Evolutionary conservation across 2,113 vertebrate species (phyloP).

Genomic region (Eretmochelys imbricata): DNA sequence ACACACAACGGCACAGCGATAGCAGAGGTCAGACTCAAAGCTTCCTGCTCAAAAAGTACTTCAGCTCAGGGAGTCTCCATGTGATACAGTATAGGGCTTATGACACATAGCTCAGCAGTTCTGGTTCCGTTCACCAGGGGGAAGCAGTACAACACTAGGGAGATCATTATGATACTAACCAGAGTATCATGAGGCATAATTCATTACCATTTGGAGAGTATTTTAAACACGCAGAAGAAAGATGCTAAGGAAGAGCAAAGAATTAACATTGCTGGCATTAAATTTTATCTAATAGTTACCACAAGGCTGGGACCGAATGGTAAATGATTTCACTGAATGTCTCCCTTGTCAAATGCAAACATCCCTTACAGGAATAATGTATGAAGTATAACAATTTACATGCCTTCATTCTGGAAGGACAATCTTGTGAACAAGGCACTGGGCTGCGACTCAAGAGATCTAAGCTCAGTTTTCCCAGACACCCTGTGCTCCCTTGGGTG

Average conservation of each 20-base stretch:
- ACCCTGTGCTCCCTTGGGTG: neutral
- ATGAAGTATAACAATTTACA: neutral
- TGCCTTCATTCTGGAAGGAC: neutral
- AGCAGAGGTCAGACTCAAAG: neutral
- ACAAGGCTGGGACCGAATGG: neutral
- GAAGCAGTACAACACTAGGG: neutral
- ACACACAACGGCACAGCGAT: neutral
- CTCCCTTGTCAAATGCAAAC: neutral
- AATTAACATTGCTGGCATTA: neutral
- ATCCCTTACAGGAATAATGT: neutral
- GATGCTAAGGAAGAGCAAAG: neutral
- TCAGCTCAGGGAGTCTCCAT: neutral
- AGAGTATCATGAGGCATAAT: neutral
- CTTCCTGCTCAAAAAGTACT: neutral
- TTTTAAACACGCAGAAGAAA: neutral
- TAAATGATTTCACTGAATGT: neutral
- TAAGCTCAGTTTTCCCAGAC: neutral
- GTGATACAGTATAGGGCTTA: neutral
- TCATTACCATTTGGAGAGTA: neutral
- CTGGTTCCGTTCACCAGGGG: neutral
- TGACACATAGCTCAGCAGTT: neutral
- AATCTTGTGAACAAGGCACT: neutral
- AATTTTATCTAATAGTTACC: neutral
- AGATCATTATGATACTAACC: neutral
- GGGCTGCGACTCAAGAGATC: neutral